Base-by-base conservation (phyloP, 1,140 invertebrate genomes). In the Hormaphis cornu region DNA sequence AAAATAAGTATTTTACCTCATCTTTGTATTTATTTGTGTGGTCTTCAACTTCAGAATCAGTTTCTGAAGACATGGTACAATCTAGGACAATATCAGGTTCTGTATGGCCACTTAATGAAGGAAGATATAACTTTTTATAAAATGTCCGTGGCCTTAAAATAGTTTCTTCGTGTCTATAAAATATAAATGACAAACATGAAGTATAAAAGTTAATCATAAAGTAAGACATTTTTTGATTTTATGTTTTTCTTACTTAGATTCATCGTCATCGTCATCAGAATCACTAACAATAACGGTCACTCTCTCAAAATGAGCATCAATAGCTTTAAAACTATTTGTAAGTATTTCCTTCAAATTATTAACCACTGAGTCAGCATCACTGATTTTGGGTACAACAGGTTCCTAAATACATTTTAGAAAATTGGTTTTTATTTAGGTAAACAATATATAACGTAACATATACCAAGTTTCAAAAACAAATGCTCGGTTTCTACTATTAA, bases 61-160 rank as follows among this genome's bases (percentile, higher is more conserved):
- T 50, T 50, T 66, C 61, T 46, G 61, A 66, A 35, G 46, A 66
- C 61, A 66, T 66, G 18, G 9, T 18, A 24, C 33, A 50, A 66
- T 33, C 18, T 33, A 20, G 18, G 5, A 10, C 18, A 14, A 33
- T 46, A 0, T 66, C 44, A 35, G 44, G 24, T 66, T 50, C 14
- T 50, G 14, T 22, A 16, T 33, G 48, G 14, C 61, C 61, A 66
- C n/a, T 66, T 22, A 66, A 20, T 33, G 61, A 33, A 35, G 61
- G 61, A 20, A 66, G 61, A 48, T 48, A 30, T 48, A 66, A 66
- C 50, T 50, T 66, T 24, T 66, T 50, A n/a, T 66, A 66, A 50
- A 66, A 66, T 30, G 6, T 8, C 3, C 30, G 46, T 66, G 44
- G 61, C 14, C 44, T 66, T n/a, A 66, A 66, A 50, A 66, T 16